Evolutionary conservation across 2,797 vertebrate species (phyloP).

Genomic region (Odontamblyopus lacepedii): DNA sequence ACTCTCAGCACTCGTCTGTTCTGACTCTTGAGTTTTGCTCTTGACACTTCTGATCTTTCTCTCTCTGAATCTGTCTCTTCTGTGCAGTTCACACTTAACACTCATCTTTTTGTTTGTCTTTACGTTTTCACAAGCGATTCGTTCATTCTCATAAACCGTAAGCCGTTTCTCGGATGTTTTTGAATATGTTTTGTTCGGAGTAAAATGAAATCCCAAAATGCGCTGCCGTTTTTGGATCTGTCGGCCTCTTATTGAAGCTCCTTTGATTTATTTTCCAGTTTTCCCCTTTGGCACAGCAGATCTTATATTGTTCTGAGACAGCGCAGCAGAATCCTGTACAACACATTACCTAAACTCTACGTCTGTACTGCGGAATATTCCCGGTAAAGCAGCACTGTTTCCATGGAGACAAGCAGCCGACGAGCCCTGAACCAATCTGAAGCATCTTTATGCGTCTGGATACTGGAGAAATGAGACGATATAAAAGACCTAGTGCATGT

Average conservation of each 20-base stretch:
- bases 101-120: slow-evolving; percentile 24
- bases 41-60: slow-evolving; percentile 64
- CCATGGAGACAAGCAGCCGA: no score
- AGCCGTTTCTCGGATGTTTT: slow-evolving; percentile 41
- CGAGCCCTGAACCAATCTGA: no score
- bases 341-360: no score
- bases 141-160: slow-evolving; percentile 52
- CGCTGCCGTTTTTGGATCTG: slow-evolving; percentile 38
- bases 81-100: slow-evolving; percentile 44
- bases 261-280: neutral
- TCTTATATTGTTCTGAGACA: no score
- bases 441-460: no score
- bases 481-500: no score
- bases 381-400: no score
- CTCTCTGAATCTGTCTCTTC: slow-evolving; percentile 48
- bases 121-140: slow-evolving; percentile 57
- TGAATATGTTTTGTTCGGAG: slow-evolving; percentile 29
- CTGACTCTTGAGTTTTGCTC: slow-evolving; percentile 23
- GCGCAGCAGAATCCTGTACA: no score
- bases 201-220: slow-evolving; percentile 47
- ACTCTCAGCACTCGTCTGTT: no score
- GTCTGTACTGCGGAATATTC: no score
- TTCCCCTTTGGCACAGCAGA: neutral
- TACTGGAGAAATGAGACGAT: no score
- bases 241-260: neutral